Conservation (phyloP, 2,113 vertebrate genomes). For the Gallinago undulata region DNA sequence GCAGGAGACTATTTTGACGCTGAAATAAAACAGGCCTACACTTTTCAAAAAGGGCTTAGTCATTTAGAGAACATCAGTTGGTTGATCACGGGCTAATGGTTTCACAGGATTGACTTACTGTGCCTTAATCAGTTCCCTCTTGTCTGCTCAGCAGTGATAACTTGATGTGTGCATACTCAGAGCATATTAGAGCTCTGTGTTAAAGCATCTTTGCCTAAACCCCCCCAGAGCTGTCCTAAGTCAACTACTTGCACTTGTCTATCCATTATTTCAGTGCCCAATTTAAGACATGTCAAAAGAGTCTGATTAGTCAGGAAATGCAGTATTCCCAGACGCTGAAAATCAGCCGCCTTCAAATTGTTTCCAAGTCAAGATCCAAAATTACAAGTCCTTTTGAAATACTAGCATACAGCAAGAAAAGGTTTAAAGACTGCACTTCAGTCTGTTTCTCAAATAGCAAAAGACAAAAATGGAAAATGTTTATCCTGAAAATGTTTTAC, state of each 20-base stretch:
- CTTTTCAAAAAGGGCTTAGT: background rate
- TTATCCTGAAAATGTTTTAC: slow-evolving; percentile 37
- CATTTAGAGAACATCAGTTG: background rate
- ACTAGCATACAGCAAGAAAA: slow-evolving; percentile 3
- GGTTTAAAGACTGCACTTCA: background rate
- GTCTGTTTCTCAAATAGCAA: slow-evolving; percentile 3
- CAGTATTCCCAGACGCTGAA: background rate
- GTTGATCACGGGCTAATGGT: background rate
- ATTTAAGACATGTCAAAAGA: slow-evolving; percentile 39
- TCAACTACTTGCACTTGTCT: background rate
- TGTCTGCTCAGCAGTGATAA: background rate
- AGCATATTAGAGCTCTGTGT: background rate
- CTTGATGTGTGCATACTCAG: background rate
- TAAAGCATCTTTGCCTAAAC: background rate
- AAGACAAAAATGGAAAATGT: slow-evolving; percentile 41
- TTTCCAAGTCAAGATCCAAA: slow-evolving; percentile 36
- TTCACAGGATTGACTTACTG: background rate
- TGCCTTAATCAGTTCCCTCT: background rate
- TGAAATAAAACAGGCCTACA: background rate
- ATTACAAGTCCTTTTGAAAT: slow-evolving; percentile 42
- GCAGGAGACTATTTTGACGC: background rate
- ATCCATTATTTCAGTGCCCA: background rate
- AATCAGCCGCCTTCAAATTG: background rate
- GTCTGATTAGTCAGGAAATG: slow-evolving; percentile 34
- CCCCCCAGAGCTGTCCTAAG: background rate